Evolutionary conservation across 1,140 invertebrate species (phyloP).

Genomic region (Monomorium pharaonis): DNA sequence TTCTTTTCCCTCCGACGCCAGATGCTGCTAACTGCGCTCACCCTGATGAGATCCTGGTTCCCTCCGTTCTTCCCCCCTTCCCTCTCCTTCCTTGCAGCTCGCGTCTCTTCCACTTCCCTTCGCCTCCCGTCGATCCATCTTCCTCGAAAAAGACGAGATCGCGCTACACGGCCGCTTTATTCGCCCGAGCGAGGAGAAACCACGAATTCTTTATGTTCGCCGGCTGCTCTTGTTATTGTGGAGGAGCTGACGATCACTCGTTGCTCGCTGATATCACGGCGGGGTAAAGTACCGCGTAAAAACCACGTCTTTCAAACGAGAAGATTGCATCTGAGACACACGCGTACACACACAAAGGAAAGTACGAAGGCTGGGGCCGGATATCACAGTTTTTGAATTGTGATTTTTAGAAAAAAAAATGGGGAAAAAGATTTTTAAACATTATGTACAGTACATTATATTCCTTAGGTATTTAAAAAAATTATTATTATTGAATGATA

Average conservation of each 20-base stretch:
- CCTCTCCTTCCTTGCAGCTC: constrained; percentile 7
- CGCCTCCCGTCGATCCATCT: constrained; percentile 41
- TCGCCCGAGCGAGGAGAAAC: constrained; percentile 25
- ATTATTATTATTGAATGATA: too few species aligned
- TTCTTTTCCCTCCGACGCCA: constrained; percentile 67
- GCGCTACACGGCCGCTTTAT: constrained; percentile 38
- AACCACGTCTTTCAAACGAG: not conserved
- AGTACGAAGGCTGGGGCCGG: too few species aligned
- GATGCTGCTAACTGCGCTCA: constrained; percentile 75
- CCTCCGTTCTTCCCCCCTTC: not conserved
- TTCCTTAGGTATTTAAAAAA: too few species aligned
- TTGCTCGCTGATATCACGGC: constrained; percentile 3
- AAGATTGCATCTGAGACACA: not conserved
- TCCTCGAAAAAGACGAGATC: constrained; percentile 55
- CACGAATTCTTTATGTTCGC: constrained; percentile 51
- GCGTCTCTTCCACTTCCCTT: constrained; percentile 31
- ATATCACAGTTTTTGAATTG: too few species aligned
- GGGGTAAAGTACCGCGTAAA: not conserved
- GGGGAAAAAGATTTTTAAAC: too few species aligned
- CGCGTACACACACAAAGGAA: not conserved
- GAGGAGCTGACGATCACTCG: constrained; percentile 12
- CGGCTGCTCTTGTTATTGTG: constrained; percentile 32
- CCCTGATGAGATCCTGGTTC: constrained; percentile 65
- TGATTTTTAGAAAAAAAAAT: too few species aligned
- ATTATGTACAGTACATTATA: too few species aligned